A percentile compares a stretch with the other conserved stretches of the same genome.
Conservation (phyloP, 2,888 invertebrate genomes). For the Arrhopalites spinosus region DNA sequence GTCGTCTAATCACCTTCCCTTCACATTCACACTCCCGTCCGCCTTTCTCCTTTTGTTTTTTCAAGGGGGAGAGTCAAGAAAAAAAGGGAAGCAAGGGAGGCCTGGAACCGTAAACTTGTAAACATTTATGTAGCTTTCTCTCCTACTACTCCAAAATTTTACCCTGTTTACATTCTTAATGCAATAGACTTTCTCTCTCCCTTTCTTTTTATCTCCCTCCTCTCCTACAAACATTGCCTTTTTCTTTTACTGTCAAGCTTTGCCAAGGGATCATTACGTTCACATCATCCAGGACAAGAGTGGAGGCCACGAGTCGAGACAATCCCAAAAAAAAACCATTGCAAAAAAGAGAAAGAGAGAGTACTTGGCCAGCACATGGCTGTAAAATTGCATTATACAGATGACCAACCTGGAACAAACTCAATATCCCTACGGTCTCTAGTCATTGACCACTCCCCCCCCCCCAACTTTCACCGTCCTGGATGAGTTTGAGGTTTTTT, state of each 20-base stretch:
- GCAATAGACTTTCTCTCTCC: constrained; percentile 12
- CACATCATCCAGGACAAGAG: constrained; percentile 12
- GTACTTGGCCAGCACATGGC: background rate
- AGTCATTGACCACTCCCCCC: background rate
- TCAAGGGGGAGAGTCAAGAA: background rate
- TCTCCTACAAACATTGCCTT: background rate
- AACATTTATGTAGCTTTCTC: background rate
- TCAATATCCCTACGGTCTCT: background rate
- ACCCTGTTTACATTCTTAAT: constrained; percentile 28
- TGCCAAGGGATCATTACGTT: constrained; percentile 22
- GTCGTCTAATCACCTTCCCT: background rate
- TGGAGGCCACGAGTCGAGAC: too few relatives aligned
- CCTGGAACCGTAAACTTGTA: background rate
- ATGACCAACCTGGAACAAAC: background rate
- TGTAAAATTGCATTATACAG: background rate
- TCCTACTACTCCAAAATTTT: background rate
- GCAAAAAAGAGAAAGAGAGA: background rate
- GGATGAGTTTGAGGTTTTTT: background rate
- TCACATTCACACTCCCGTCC: too few relatives aligned
- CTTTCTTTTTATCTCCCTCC: background rate
- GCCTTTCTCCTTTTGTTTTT: background rate
- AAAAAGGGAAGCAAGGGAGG: background rate
- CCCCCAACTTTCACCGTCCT: background rate
- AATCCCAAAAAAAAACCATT: background rate
- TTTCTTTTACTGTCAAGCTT: constrained; percentile 24